phyloP scores from a whole-genome alignment of 2,113 vertebrate species.

The Syngnathus floridae region DNA sequence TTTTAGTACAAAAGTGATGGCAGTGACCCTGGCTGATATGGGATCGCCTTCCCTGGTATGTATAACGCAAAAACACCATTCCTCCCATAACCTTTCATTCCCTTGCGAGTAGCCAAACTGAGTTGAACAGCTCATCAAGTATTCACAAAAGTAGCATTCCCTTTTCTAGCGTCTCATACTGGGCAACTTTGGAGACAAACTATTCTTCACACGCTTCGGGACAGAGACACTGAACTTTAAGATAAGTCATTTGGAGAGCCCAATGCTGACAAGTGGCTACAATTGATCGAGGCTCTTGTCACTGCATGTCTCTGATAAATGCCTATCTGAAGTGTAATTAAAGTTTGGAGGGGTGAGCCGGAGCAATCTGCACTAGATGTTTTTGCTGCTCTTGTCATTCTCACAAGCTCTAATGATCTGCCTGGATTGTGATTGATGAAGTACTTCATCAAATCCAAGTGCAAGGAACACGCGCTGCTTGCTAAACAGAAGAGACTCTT shows the following conservation, averaged over 20 bases:
- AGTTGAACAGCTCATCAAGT: conserved; percentile 21
- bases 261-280: conserved; percentile 45
- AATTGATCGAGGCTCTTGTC: conserved; percentile 56
- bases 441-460: conserved; percentile 62
- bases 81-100: conserved; percentile 16
- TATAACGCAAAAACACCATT: conserved; percentile 36
- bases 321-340: conserved; percentile 51
- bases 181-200: not conserved
- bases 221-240: conserved; percentile 7
- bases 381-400: conserved; percentile 61
- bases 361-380: conserved; percentile 52
- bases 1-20: conserved; percentile 26
- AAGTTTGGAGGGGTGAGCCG: conserved; percentile 57
- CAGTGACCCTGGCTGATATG: conserved; percentile 31
- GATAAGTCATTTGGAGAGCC: conserved; percentile 16
- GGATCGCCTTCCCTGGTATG: conserved; percentile 29
- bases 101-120: conserved; percentile 22
- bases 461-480: conserved; percentile 41
- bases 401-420: conserved; percentile 62
- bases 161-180: conserved; percentile 18
- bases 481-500: conserved; percentile 35
- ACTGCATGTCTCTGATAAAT: conserved; percentile 52
- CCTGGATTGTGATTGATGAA: conserved; percentile 67
- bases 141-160: conserved; percentile 41
- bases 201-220: not conserved